Percentiles rank a stretch among this genome's conserved stretches.
These are phyloP conservation scores for Piezodorus guildinii DNA, from an alignment of 1,140 invertebrate genomes.

Conservation along the genomic window DNA sequence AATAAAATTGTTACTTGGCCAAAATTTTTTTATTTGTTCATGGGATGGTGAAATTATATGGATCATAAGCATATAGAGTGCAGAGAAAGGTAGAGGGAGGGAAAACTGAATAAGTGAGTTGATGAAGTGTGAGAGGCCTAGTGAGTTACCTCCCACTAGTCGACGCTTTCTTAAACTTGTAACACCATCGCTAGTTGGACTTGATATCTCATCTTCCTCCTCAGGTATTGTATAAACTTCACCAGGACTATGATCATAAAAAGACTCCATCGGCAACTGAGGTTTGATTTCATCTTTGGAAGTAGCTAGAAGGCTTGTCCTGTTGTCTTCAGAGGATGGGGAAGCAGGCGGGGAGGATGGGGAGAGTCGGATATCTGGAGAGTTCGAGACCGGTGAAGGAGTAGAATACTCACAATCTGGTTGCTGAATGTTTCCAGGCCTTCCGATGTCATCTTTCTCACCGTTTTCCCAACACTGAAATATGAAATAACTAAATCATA, in stretches of 20 bases:
- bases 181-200: slow-evolving; percentile 39
- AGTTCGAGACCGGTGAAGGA: slow-evolving; percentile 19
- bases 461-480: slow-evolving; percentile 23
- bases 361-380: slow-evolving; percentile 20
- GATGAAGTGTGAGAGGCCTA: slow-evolving; percentile 13
- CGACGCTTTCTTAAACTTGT: slow-evolving; percentile 35
- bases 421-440: slow-evolving; percentile 3
- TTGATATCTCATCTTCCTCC: slow-evolving; percentile 41
- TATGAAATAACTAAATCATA: too few relatives aligned
- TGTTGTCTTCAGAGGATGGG: slow-evolving; percentile 18
- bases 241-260: slow-evolving; percentile 40
- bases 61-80: neutral
- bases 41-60: neutral
- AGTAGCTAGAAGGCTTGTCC: slow-evolving; percentile 11
- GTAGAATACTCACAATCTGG: slow-evolving; percentile 23
- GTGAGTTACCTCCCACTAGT: slow-evolving; percentile 28
- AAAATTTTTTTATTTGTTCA: too few relatives aligned
- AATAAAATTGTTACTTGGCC: too few relatives aligned
- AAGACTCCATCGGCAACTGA: slow-evolving; percentile 27
- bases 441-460: slow-evolving; percentile 15
- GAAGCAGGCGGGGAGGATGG: slow-evolving; percentile 19
- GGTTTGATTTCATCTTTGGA: slow-evolving; percentile 20
- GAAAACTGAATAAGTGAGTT: neutral
- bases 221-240: slow-evolving; percentile 45
- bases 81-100: slow-evolving; percentile 4